Evolutionary conservation across 2,888 invertebrate genomes (phyloP).

Genomic region (Zygaena filipendulae): DNA sequence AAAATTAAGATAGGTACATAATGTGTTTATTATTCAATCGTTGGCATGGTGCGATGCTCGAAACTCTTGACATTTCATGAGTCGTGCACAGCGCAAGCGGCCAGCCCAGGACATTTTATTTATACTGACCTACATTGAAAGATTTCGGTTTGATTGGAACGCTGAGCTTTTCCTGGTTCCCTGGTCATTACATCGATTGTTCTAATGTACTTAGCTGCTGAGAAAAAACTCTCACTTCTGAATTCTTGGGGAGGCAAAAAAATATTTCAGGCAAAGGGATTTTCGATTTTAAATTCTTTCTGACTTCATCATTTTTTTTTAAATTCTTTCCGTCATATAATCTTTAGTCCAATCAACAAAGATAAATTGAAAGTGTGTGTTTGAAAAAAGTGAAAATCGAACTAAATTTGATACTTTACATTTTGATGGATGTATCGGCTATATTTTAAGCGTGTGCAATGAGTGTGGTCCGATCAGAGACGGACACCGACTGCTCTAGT

Average conservation of each 20-base stretch:
- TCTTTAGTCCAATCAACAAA: too few relatives aligned
- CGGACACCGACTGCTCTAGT: conserved; percentile 30
- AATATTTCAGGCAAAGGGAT: too few relatives aligned
- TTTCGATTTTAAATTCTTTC: too few relatives aligned
- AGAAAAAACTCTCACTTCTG: neutral
- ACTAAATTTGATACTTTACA: neutral
- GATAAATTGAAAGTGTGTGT: conserved; percentile 7
- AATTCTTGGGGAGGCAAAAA: too few relatives aligned
- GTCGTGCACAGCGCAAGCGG: conserved; percentile 15
- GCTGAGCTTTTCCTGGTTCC: conserved; percentile 18
- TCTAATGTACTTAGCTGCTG: conserved; percentile 1
- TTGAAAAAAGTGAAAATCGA: conserved; percentile 10
- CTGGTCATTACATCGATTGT: conserved; percentile 7
- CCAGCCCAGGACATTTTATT: conserved; percentile 14
- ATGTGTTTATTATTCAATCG: too few relatives aligned
- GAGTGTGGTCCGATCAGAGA: conserved; percentile 26
- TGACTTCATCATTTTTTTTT: too few relatives aligned
- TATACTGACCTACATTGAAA: conserved; percentile 22
- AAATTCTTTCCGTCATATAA: too few relatives aligned
- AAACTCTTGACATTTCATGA: conserved; percentile 15
- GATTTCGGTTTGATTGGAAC: conserved; percentile 7
- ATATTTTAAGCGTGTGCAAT: conserved; percentile 30
- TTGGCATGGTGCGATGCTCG: too few relatives aligned
- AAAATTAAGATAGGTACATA: too few relatives aligned
- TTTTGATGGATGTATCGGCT: too few relatives aligned